Evolutionary conservation across 35 echinoderm and acorn worm species (phyloP).

Genomic region (Heliocidaris erythrogramma): DNA sequence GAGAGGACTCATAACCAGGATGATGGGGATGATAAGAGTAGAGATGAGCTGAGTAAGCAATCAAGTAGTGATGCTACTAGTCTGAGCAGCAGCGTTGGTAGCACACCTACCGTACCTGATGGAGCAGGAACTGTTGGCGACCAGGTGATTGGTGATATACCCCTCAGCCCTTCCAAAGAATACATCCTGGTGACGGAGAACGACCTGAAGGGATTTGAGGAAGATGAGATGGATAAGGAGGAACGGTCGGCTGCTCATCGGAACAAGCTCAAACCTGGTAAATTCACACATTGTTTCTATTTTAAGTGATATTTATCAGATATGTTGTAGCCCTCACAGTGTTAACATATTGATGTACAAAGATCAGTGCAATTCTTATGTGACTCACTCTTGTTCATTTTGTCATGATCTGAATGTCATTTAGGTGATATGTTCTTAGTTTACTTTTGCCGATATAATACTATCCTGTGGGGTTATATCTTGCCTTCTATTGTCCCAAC

Average conservation of each 20-base stretch:
- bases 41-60: neutral
- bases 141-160: neutral
- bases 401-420: too few relatives aligned
- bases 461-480: too few relatives aligned
- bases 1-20: constrained; percentile 31
- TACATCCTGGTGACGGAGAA: constrained; percentile 86
- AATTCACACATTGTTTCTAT: neutral
- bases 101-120: constrained; percentile 48
- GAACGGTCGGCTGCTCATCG: constrained; percentile 79
- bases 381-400: too few relatives aligned
- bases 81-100: constrained; percentile 55
- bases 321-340: neutral
- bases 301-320: neutral
- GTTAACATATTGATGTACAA: neutral
- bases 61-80: constrained; percentile 36
- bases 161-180: constrained; percentile 39
- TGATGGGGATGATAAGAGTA: neutral
- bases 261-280: constrained; percentile 98
- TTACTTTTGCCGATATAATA: too few relatives aligned
- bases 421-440: too few relatives aligned
- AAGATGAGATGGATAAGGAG: constrained; percentile 53
- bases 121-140: constrained; percentile 19
- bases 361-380: too few relatives aligned
- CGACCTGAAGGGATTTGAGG: constrained; percentile 72
- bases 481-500: too few relatives aligned